phyloP scores from a whole-genome alignment of 1,140 invertebrate species.

The Drosophila nikananu region DNA sequence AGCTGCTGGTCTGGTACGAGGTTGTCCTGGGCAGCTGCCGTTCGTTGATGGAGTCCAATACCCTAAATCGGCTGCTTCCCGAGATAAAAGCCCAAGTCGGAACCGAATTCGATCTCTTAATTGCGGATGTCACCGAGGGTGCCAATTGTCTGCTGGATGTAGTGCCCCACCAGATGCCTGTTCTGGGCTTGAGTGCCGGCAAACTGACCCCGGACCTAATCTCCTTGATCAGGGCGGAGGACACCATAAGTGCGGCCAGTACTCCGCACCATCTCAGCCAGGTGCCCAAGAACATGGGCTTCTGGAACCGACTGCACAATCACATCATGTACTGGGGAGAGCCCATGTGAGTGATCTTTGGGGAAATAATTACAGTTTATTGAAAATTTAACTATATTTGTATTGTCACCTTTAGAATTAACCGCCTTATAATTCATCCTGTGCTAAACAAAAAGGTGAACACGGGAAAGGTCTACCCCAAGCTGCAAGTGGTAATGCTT shows the following conservation, averaged over 20 bases:
- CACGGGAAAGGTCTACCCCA: constrained; percentile 2
- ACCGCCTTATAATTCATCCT: constrained; percentile 7
- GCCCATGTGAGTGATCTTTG: constrained; percentile 49
- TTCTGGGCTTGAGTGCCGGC: constrained; percentile 66
- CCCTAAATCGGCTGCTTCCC: not conserved
- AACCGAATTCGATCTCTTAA: constrained; percentile 56
- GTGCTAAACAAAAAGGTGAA: constrained; percentile 12
- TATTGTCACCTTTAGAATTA: constrained; percentile 16
- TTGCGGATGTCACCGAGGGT: constrained; percentile 62
- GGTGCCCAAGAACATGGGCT: constrained; percentile 58
- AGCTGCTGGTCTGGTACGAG: constrained; percentile 65
- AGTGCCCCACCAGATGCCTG: constrained; percentile 19
- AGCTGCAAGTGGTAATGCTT: constrained; percentile 77
- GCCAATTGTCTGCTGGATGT: constrained; percentile 54
- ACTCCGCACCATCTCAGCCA: constrained; percentile 54
- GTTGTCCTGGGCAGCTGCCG: constrained; percentile 50
- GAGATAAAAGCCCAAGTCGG: not conserved
- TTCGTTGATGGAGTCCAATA: not conserved
- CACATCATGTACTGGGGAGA: constrained; percentile 52
- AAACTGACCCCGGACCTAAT: constrained; percentile 51
- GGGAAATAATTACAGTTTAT: not conserved
- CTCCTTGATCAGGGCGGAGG: constrained; percentile 37
- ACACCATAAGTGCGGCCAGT: constrained; percentile 59
- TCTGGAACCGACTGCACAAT: constrained; percentile 70
- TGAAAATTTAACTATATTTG: not conserved